These are phyloP conservation scores for Sarcoramphus papa DNA, from an alignment of 2,797 vertebrate species.

Conservation along the genomic window DNA sequence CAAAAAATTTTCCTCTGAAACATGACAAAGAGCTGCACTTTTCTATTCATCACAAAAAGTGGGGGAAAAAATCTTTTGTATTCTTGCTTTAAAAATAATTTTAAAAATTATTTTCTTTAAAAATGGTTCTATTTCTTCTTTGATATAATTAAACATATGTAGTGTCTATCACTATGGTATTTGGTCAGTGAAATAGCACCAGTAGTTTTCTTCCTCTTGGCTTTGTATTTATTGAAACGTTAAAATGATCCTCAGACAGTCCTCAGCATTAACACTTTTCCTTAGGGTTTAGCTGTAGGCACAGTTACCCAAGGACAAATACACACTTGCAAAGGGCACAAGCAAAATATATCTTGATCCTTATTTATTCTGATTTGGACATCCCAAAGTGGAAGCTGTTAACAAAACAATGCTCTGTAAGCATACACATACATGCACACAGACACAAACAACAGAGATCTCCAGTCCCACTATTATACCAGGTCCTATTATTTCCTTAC, in stretches of 20 bases:
- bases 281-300: neutral
- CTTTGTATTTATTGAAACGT: neutral
- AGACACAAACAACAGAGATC: neutral
- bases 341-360: neutral
- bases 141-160: neutral
- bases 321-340: neutral
- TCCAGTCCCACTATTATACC: neutral
- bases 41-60: neutral
- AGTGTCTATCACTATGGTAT: neutral
- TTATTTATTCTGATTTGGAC: neutral
- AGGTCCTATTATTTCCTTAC: neutral
- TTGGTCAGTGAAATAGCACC: neutral
- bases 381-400: neutral
- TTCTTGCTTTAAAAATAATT: neutral
- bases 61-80: rapidly evolving
- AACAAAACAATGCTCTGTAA: neutral
- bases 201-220: neutral
- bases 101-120: neutral
- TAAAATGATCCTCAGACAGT: neutral
- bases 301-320: neutral
- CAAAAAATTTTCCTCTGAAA: neutral
- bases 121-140: neutral
- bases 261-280: neutral
- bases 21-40: neutral
- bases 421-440: neutral